These are phyloP conservation scores for Bambusicola thoracicus DNA, from an alignment of 2,113 vertebrate genomes.

Conservation along the genomic window DNA sequence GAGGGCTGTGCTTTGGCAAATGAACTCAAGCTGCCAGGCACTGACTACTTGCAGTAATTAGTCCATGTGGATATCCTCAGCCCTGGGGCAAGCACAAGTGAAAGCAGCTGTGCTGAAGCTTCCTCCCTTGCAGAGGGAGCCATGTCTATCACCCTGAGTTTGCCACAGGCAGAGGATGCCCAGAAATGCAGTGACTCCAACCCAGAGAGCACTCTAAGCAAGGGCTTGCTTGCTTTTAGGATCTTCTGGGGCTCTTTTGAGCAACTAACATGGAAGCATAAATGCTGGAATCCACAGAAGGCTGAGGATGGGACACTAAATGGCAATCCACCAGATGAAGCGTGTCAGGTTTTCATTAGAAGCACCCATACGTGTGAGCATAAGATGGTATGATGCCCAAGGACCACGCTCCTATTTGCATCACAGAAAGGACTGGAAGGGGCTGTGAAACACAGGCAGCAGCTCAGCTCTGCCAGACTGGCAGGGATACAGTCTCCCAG, in stretches of 20 bases:
- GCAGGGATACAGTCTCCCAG: not conserved
- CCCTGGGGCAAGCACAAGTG: not conserved
- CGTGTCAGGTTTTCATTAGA: not conserved
- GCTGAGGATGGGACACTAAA: not conserved
- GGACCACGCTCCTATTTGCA: not conserved
- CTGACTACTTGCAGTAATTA: not conserved
- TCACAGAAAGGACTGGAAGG: not conserved
- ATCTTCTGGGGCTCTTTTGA: not conserved
- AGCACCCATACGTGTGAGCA: not conserved
- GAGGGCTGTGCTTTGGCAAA: not conserved
- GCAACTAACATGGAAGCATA: not conserved
- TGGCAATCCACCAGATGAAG: not conserved
- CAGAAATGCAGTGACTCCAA: not conserved
- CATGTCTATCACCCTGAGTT: too few relatives aligned
- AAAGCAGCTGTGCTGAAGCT: not conserved
- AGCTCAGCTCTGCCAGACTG: not conserved
- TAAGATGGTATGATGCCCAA: not conserved
- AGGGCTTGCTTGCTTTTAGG: not conserved
- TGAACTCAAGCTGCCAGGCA: not conserved
- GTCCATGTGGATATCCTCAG: not conserved
- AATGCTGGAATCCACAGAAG: not conserved
- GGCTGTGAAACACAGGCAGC: not conserved
- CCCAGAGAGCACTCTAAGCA: not conserved
- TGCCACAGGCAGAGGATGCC: not conserved
- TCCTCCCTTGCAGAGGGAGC: not conserved